These are phyloP conservation scores for Hypena proboscidalis DNA, from an alignment of 2,888 invertebrate species.

Conservation along the genomic window DNA sequence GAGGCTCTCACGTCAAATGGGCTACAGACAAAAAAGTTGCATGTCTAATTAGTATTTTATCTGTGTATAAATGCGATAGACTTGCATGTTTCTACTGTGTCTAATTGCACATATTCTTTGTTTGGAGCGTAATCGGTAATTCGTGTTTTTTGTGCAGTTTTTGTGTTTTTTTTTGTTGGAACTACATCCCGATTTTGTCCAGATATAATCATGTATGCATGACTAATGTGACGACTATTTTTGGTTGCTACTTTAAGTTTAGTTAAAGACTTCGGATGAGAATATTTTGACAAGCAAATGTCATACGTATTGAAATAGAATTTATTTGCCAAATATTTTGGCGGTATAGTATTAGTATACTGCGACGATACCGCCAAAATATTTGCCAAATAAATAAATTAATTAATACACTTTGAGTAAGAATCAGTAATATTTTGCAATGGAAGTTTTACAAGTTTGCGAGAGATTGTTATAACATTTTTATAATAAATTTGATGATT, in stretches of 20 bases:
- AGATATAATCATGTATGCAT: slow-evolving; percentile 38
- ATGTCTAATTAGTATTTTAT: slow-evolving; percentile 64
- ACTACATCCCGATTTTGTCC: slow-evolving; percentile 57
- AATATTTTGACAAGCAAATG: too few relatives aligned
- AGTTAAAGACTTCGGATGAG: neutral
- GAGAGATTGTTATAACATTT: too few relatives aligned
- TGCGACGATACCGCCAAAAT: too few relatives aligned
- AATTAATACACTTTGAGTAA: too few relatives aligned
- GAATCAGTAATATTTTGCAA: too few relatives aligned
- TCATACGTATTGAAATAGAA: too few relatives aligned
- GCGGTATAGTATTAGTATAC: too few relatives aligned
- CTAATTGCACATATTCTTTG: slow-evolving; percentile 56
- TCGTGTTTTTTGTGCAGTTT: slow-evolving; percentile 52
- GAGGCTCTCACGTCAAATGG: slow-evolving; percentile 38
- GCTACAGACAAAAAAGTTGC: slow-evolving; percentile 47
- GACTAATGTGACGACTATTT: slow-evolving; percentile 29
- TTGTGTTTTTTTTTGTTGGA: slow-evolving; percentile 40
- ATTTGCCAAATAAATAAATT: too few relatives aligned
- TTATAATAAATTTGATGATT: too few relatives aligned
- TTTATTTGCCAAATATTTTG: too few relatives aligned
- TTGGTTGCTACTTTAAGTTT: neutral
- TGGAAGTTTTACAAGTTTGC: too few relatives aligned
- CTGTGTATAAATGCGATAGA: slow-evolving; percentile 51
- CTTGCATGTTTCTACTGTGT: slow-evolving; percentile 57
- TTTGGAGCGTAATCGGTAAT: slow-evolving; percentile 59